phyloP scores from a whole-genome alignment of 2,113 vertebrate species.

The Vidua macroura region DNA sequence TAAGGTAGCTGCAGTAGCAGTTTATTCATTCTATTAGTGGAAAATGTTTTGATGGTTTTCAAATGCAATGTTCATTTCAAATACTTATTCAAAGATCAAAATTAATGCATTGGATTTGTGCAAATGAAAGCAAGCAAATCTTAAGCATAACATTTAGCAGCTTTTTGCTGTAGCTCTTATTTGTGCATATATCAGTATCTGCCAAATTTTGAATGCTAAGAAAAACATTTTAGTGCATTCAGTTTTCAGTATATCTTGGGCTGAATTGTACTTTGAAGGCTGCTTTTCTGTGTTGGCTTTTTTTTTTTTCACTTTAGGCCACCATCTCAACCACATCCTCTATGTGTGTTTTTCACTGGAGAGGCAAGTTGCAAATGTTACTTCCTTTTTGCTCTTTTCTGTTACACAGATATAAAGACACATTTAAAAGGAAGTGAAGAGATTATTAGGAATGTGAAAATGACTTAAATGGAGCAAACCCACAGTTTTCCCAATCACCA shows the following conservation, averaged over 20 bases:
- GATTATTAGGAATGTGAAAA: neutral
- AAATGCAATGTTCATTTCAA: neutral
- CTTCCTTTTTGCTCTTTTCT: neutral
- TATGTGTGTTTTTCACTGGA: neutral
- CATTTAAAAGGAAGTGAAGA: neutral
- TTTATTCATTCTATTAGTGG: neutral
- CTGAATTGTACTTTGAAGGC: neutral
- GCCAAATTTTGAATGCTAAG: neutral
- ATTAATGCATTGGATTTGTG: accelerated
- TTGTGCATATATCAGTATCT: neutral
- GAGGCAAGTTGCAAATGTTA: neutral
- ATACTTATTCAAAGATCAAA: neutral
- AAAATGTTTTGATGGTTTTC: neutral
- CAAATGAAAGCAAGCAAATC: neutral
- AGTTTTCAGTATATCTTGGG: neutral
- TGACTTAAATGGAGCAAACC: neutral
- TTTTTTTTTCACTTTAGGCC: neutral
- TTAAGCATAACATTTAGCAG: neutral
- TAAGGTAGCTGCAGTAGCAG: neutral
- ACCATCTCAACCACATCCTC: neutral
- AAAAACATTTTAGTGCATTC: neutral
- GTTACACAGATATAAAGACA: neutral
- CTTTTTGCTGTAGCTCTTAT: neutral
- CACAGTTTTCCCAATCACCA: neutral
- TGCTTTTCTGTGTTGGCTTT: neutral